Percentiles rank a stretch among this genome's conserved stretches.
phyloP scores from a whole-genome alignment of 2,888 invertebrate species.

The Coleophora flavipennella region DNA sequence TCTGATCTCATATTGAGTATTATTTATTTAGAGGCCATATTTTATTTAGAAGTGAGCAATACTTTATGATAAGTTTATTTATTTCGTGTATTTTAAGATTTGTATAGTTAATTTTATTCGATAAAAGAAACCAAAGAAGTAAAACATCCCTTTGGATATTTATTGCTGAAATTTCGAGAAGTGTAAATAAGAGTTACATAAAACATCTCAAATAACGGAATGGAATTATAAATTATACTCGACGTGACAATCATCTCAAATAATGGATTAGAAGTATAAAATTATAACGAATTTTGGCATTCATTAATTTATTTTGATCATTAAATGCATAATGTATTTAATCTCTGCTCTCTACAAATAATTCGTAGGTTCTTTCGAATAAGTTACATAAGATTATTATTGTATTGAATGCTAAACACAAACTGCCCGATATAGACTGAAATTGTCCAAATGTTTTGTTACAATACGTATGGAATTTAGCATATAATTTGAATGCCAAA shows the following conservation, averaged over 20 bases:
- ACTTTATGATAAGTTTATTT: conserved; percentile 50
- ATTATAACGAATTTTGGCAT: conserved; percentile 44
- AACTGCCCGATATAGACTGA: conserved; percentile 66
- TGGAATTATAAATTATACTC: conserved; percentile 30
- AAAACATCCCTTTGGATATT: conserved; percentile 50
- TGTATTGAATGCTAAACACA: conserved; percentile 17
- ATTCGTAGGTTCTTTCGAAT: no score
- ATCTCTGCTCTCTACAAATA: no score
- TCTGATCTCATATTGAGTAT: conserved; percentile 71
- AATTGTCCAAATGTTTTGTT: conserved; percentile 64
- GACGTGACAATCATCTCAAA: conserved; percentile 39
- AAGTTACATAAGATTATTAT: no score
- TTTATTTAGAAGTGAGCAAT: conserved; percentile 50
- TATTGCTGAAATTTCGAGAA: conserved; percentile 30
- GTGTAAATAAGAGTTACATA: conserved; percentile 32
- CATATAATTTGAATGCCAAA: conserved; percentile 70
- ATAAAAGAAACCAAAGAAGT: conserved; percentile 54
- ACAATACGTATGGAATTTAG: conserved; percentile 52
- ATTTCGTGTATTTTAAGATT: conserved; percentile 19
- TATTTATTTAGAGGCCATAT: conserved; percentile 71
- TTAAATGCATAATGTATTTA: no score
- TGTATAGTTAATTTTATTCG: conserved; percentile 35
- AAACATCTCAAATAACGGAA: no score
- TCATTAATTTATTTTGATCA: conserved; percentile 18
- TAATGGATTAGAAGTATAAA: conserved; percentile 33